phyloP scores from a whole-genome alignment of 2,888 invertebrate species.

The Thysanoteuthis rhombus region DNA sequence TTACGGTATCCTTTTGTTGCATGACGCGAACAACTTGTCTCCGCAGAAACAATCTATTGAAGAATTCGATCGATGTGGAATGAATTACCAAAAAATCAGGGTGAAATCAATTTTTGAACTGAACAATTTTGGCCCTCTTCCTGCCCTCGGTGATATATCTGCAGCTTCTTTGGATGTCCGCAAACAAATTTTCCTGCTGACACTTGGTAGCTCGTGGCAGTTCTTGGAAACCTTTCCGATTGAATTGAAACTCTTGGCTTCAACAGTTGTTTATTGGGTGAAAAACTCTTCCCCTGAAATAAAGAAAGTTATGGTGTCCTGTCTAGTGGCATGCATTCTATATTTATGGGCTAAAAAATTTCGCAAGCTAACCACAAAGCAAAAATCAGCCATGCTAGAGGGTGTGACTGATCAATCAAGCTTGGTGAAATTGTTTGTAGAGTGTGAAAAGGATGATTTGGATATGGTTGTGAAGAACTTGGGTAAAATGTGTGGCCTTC shows the following conservation, averaged over 20 bases:
- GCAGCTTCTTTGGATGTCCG: conserved; percentile 30
- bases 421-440: neutral
- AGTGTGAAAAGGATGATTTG: neutral
- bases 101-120: conserved; percentile 41
- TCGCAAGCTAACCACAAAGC: neutral
- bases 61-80: conserved; percentile 54
- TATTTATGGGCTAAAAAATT: conserved; percentile 34
- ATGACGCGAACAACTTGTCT: conserved; percentile 35
- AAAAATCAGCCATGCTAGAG: neutral
- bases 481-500: conserved; percentile 40
- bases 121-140: conserved; percentile 38
- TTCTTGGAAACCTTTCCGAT: conserved; percentile 21
- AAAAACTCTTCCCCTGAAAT: conserved; percentile 48
- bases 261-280: conserved; percentile 48
- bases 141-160: conserved; percentile 39
- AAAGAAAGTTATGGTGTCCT: conserved; percentile 41
- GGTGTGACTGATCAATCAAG: neutral
- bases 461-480: conserved; percentile 37
- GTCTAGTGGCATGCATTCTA: conserved; percentile 43
- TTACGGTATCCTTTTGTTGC: conserved; percentile 59
- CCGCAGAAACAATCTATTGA: conserved; percentile 38
- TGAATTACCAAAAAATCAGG: conserved; percentile 44
- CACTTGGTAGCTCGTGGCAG: conserved; percentile 33
- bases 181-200: conserved; percentile 32
- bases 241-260: conserved; percentile 39